Conservation (phyloP, 2,113 vertebrate genomes). For the Psittacara wagleri region DNA sequence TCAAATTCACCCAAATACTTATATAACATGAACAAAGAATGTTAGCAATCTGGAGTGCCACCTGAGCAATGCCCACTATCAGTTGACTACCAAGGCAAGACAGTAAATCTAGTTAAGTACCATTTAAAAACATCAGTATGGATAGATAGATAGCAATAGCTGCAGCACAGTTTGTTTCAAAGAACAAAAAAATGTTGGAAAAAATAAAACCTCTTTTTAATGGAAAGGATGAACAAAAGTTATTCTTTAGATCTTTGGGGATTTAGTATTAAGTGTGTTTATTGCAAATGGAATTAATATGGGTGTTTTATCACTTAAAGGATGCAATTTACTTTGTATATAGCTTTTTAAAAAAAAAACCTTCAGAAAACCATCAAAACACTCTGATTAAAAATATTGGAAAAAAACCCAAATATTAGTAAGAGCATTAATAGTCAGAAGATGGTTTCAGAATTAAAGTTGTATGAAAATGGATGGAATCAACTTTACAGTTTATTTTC, state of each 20-base stretch:
- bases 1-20: neutral
- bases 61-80: neutral
- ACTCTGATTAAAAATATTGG: neutral
- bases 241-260: neutral
- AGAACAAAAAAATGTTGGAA: neutral
- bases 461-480: neutral
- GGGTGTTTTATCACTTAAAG: neutral
- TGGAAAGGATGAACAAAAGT: neutral
- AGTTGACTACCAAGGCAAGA: neutral
- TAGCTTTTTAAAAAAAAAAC: neutral
- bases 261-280: neutral
- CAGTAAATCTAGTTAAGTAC: neutral
- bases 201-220: neutral
- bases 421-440: neutral
- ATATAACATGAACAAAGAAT: neutral
- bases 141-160: neutral
- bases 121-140: neutral
- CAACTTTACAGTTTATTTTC: neutral
- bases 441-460: neutral
- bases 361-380: neutral
- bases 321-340: neutral
- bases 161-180: neutral
- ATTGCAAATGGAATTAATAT: neutral
- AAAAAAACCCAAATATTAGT: neutral
- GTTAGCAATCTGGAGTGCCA: neutral